These are phyloP conservation scores for Luffia ferchaultella DNA, from an alignment of 2,888 invertebrate genomes.

Conservation along the genomic window DNA sequence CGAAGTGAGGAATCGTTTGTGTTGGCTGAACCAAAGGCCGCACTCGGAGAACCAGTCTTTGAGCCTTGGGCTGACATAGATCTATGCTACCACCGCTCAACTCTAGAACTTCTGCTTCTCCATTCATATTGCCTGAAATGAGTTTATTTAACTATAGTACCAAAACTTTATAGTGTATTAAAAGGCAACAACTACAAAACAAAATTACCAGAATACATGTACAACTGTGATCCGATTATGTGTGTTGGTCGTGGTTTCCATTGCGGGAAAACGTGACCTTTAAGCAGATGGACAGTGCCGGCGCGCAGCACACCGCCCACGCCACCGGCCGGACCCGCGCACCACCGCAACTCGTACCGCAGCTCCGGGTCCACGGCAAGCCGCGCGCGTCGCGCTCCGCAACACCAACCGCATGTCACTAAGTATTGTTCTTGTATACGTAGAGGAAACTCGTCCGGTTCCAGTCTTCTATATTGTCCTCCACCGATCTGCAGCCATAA, in stretches of 20 bases:
- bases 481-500: constrained; percentile 67
- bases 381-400: constrained; percentile 64
- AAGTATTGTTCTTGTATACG: constrained; percentile 70
- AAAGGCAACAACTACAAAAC: too few relatives aligned
- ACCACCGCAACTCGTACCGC: constrained; percentile 68
- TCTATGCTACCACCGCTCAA: constrained; percentile 51
- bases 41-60: constrained; percentile 48
- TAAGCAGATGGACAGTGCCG: constrained; percentile 65
- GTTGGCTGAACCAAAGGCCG: constrained; percentile 39
- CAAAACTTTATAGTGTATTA: too few relatives aligned
- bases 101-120: constrained; percentile 47
- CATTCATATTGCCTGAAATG: constrained; percentile 15
- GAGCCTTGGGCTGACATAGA: constrained; percentile 48
- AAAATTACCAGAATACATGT: constrained; percentile 66
- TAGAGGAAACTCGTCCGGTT: constrained; percentile 62
- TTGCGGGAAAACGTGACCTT: constrained; percentile 74
- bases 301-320: constrained; percentile 51
- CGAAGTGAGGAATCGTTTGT: constrained; percentile 27
- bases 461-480: constrained; percentile 61
- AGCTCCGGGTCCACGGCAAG: constrained; percentile 73
- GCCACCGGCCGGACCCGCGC: constrained; percentile 65
- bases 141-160: constrained; percentile 6
- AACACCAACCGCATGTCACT: constrained; percentile 65
- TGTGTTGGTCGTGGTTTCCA: constrained; percentile 70
- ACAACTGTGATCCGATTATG: constrained; percentile 67